Percentiles rank a stretch among this genome's conserved stretches.
Conservation (phyloP, 2,113 vertebrate species). For the Cynopterus brachyotis region DNA sequence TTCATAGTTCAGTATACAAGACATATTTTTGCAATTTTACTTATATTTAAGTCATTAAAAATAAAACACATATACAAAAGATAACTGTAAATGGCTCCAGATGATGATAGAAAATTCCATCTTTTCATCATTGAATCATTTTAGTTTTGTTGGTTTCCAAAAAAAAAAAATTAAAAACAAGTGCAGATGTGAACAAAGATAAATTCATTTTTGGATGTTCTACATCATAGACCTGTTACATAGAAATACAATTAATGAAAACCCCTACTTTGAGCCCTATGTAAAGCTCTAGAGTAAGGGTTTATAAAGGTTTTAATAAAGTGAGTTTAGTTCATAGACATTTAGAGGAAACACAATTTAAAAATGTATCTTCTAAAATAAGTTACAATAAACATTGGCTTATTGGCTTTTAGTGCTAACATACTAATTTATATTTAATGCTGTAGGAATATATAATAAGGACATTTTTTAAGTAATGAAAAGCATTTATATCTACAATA, state of each 20-base stretch:
- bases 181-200: background rate
- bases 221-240: background rate
- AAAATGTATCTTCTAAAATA: background rate
- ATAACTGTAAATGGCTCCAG: background rate
- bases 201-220: background rate
- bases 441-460: background rate
- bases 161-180: background rate
- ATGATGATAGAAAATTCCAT: background rate
- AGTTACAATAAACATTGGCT: background rate
- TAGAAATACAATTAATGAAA: background rate
- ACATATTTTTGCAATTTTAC: background rate
- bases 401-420: background rate
- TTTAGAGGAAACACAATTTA: background rate
- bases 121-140: background rate
- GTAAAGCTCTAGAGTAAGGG: background rate
- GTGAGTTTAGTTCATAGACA: background rate
- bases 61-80: background rate
- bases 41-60: slow-evolving; percentile 3
- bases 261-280: background rate
- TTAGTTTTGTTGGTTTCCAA: background rate
- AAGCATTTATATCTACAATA: background rate
- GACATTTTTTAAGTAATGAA: background rate
- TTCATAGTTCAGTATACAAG: background rate
- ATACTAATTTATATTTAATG: background rate
- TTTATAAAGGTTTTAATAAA: background rate